Base-by-base conservation (phyloP, 2,113 vertebrate genomes). In the Boleophthalmus pectinirostris region DNA sequence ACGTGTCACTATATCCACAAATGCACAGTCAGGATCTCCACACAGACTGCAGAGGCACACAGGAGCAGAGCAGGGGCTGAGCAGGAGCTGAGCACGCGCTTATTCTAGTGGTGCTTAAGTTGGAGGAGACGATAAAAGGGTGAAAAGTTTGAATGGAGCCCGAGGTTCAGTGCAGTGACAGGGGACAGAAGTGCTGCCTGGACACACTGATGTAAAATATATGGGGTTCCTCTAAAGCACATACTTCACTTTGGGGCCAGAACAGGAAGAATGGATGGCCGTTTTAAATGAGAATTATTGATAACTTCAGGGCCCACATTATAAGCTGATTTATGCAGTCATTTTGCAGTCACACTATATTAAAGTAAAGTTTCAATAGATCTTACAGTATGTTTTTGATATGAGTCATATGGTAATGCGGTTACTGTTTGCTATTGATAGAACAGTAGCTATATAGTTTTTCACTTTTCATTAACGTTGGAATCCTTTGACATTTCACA, bases 201-300 rank as follows among this genome's bases (percentile, higher is more conserved):
- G 33, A 64, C 29, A 63, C 33, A 43, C 33, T 64, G 33, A 38
- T 64, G 61, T 18, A 38, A 64, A 64, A 64, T 33, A 29, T 61
- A 18, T 25, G 23, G 13, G 11, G 2, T 58, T 58, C 56, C 56
- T 58, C 23, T 25, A 58, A 13, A 4, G 12, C 12, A 12, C 1
- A 24, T 58, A 13, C 56, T 24, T 24, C 56, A 58, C 56, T 58
- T 61, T 29, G 24, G 24, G 58, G 25, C 4, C 33, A 33, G 25
- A 61, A 61, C 12, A 61, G 15, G 14, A 18, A 29, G 24, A 5
- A 29, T 33, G 25, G 5, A 29, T 24, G 29, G 29, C 29, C 29
- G 2, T 29, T 29, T 29, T 29, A 29, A 60, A 33, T 18, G 13
- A 4, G 14, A 61, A 29, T 16, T 6, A 61, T 61, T 61, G 58